phyloP scores from a whole-genome alignment of 2,797 vertebrate genomes.

The Liparis tanakae region DNA sequence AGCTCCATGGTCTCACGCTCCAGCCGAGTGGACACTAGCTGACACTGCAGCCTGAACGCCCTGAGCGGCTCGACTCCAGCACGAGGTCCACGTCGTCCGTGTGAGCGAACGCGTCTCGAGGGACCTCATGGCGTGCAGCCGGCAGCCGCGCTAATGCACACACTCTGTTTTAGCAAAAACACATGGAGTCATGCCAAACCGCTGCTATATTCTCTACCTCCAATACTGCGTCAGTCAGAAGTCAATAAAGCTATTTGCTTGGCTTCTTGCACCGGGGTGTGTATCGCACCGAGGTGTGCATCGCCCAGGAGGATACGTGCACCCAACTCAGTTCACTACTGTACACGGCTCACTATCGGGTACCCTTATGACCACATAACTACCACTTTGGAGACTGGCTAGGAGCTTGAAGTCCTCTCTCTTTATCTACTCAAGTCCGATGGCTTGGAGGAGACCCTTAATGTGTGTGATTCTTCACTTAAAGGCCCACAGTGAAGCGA shows the following conservation, averaged over 20 bases:
- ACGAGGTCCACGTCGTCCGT: slow-evolving; percentile 1
- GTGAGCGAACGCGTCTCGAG: slow-evolving; percentile 21
- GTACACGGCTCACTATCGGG: neutral
- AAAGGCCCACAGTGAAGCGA: neutral
- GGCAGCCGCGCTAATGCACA: neutral
- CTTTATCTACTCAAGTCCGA: neutral
- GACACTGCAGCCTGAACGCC: slow-evolving; percentile 32
- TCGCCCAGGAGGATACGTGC: neutral
- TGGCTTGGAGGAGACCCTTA: neutral
- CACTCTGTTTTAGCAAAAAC: neutral
- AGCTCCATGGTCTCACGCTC: slow-evolving; percentile 1
- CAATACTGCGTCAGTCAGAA: neutral
- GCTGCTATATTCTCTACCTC: neutral
- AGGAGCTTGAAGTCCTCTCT: neutral
- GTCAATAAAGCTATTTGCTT: neutral
- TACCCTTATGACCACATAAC: neutral
- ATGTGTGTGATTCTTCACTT: neutral
- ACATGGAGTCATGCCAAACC: neutral
- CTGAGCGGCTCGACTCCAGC: neutral
- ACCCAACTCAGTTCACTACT: neutral
- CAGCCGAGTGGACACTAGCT: slow-evolving; percentile 31
- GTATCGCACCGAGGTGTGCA: neutral
- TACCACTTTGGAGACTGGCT: neutral
- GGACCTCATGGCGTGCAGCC: slow-evolving; percentile 15
- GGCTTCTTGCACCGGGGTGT: neutral